Evolutionary conservation across 2,113 vertebrate genomes (phyloP), one percentile per base, ranked within the genome.

Genomic region (Poeciliopsis retropinna): DNA sequence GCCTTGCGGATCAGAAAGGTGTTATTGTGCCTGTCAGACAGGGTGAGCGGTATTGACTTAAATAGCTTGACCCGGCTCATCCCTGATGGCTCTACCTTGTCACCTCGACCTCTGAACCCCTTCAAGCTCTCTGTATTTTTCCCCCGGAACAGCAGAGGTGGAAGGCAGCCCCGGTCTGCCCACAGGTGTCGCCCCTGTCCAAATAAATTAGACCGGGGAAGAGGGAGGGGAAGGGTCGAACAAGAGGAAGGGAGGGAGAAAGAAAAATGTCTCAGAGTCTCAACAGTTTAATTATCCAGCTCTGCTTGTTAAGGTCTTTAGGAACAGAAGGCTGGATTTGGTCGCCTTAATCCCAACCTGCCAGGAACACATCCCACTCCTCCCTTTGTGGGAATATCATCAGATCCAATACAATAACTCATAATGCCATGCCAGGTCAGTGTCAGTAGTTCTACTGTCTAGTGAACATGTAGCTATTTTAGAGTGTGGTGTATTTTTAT

Each of bases 231-330:
- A 8, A 74, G 74, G 39, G 69, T 15, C 4, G 30, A 39, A 72
- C 32, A 82, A 83, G 72, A 88, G 70, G 74, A 85, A 10, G 10
- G 10, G 34, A 37, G 34, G 30, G 30, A 4, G 29, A 3, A 34
- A 34, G 3, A 37, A 69, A 88, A 79, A 75, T 81, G 78, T 67
- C 70, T 51, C 63, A 77, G 29, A 29, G 85, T 89, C 82, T 88
- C 29, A 25, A 82, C 81, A 81, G 85, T 92, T 91, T 91, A 93
- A 94, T 94, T 92, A 93, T 81, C 78, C 76, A 88, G 70, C 82
- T 81, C 82, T 47, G 44, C 44, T 92, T 89, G 77, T 74, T 80
- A 79, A 90, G 85, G 88, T 82, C 76, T 89, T 91, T 85, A 89
- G 80, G 91, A 90, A 87, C 85, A 87, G 88, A 79, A 73, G 88